Evolutionary conservation across 2,888 invertebrate species (phyloP), one percentile per base, ranked within the genome.

Genomic region (Scaptomyza cyrtandrae): DNA sequence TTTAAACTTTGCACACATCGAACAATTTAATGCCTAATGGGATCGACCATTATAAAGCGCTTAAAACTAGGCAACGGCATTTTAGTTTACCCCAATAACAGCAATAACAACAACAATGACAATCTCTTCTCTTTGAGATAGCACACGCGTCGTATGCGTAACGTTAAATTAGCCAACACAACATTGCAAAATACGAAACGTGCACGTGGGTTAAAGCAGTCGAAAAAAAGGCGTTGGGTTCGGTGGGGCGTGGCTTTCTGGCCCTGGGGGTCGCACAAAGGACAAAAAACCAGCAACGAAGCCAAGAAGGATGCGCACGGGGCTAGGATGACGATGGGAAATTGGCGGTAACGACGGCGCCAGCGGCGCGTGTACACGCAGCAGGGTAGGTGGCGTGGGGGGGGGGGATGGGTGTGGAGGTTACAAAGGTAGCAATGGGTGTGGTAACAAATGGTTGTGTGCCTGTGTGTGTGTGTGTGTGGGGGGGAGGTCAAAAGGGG

Each of bases 201-300:
- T 55, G 67, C 75, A 75, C 75, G 63, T 74, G 69, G 41, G n/a
- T 55, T 62, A 31, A 56, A 43, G 54, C 29, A 48, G 14, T 39
- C 41, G 29, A 9, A 46, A 33, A 19, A 29, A 2, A 3, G 6
- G 14, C 55, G 1, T 53, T 37, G 43, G 35, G 37, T 11, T 19
- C 50, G 16, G 3, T 6, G 31, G 50, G 62, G 59, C 55, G 65
- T 74, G 76, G 64, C 61, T 61, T 33, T 60, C 19, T 65, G 62
- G 75, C 37, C 65, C 65, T 75, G 80, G 78, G 81, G 86, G 82
- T 82, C 82, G 82, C 75, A 62, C 66, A 82, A 86, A 82, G 82
- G 80, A 86, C 82, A 86, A 78, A 86, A 41, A 41, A 16, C 14
- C 73, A 59, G 52, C 44, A 19, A 24, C 44, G 16, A 46, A 19